Percentiles rank a stretch among this genome's conserved stretches.
phyloP scores from a whole-genome alignment of 2,113 vertebrate species.

The Hypanus sabinus region DNA sequence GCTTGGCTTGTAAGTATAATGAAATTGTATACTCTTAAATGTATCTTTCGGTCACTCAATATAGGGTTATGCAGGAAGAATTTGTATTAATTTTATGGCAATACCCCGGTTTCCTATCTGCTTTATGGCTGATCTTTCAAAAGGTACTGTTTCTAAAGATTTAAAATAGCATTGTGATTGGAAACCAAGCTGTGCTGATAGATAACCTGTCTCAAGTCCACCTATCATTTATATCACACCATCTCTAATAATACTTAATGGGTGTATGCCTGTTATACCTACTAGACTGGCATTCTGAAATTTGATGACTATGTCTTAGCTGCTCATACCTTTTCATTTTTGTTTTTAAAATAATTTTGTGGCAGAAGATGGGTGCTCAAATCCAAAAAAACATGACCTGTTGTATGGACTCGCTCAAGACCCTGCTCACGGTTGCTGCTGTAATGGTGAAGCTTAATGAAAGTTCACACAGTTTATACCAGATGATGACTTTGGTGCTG shows the following conservation, averaged over 20 bases:
- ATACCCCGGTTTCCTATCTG: neutral
- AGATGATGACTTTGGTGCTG: slow-evolving; percentile 53
- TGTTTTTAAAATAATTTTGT: slow-evolving; percentile 45
- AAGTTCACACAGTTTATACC: slow-evolving; percentile 58
- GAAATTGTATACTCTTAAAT: neutral
- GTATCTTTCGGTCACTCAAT: neutral
- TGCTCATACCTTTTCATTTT: slow-evolving; percentile 1
- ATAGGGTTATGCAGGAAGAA: neutral
- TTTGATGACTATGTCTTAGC: neutral
- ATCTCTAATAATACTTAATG: neutral
- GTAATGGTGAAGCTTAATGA: slow-evolving; percentile 66
- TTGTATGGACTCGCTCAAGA: slow-evolving; percentile 39
- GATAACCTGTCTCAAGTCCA: too few species aligned
- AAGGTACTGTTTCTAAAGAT: too few species aligned
- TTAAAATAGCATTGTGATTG: neutral
- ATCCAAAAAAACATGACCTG: slow-evolving; percentile 44
- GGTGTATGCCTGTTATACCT: neutral
- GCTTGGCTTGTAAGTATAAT: neutral
- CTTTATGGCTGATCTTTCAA: neutral
- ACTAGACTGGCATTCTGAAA: neutral
- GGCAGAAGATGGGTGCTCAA: slow-evolving; percentile 46
- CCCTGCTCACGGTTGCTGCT: slow-evolving; percentile 48
- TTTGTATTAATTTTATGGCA: neutral
- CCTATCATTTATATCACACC: neutral
- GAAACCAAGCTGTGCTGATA: neutral